A percentile compares a stretch with the other conserved stretches of the same genome.
Conservation (phyloP, 2,113 vertebrate species). For the Onychostoma macrolepis region DNA sequence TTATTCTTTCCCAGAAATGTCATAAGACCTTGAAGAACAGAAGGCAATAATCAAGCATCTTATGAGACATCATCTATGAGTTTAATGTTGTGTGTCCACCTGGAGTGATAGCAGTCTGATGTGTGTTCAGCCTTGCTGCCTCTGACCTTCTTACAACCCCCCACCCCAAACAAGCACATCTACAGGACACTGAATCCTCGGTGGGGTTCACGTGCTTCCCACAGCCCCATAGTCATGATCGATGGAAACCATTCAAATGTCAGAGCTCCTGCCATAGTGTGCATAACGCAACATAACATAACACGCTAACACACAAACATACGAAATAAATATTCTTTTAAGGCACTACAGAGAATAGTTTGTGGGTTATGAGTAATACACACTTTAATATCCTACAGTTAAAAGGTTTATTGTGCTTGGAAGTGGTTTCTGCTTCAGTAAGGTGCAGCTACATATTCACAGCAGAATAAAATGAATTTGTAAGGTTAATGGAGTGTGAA, state of each 20-base stretch:
- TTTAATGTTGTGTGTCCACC: slow-evolving; percentile 48
- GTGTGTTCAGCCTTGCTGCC: slow-evolving; percentile 35
- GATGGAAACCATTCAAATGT: slow-evolving; percentile 41
- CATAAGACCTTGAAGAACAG: not conserved
- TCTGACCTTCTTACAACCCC: slow-evolving; percentile 44
- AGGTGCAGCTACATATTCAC: not conserved
- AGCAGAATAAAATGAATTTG: slow-evolving; percentile 1
- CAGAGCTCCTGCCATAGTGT: not conserved
- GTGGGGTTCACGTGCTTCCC: slow-evolving; percentile 13
- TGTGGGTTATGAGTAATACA: not conserved
- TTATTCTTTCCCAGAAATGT: not conserved
- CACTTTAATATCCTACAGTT: not conserved
- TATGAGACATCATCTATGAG: slow-evolving; percentile 10
- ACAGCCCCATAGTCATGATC: slow-evolving; percentile 13
- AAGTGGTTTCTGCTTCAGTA: slow-evolving; percentile 5
- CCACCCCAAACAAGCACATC: not conserved
- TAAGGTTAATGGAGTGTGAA: slow-evolving; percentile 2
- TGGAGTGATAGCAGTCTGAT: slow-evolving; percentile 19
- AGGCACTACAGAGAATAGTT: not conserved
- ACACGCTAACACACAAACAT: not conserved
- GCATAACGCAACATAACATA: not conserved
- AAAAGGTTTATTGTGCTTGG: not conserved
- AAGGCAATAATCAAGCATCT: slow-evolving; percentile 29
- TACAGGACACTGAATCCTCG: not conserved
- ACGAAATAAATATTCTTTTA: not conserved